A percentile compares a stretch with the other conserved stretches of the same genome.
phyloP scores from a whole-genome alignment of 2,113 vertebrate genomes.

The Daphoenositta chrysoptera region DNA sequence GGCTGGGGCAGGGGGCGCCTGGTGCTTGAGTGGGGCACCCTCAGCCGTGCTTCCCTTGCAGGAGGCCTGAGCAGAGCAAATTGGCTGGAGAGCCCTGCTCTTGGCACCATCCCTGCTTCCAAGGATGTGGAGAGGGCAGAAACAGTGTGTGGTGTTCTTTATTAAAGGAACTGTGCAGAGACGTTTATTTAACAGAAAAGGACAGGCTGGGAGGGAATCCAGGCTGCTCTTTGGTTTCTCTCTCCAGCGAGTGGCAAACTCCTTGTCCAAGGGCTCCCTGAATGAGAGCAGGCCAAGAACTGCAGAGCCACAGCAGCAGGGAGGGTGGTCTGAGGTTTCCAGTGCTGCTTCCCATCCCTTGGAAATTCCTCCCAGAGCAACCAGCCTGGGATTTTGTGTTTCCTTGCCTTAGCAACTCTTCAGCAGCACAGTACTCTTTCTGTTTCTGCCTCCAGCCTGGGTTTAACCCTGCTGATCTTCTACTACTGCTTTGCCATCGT shows the following conservation, averaged over 20 bases:
- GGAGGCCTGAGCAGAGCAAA: neutral
- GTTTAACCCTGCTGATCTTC: slow-evolving; percentile 93
- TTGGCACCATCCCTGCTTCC: neutral
- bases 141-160: neutral
- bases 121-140: neutral
- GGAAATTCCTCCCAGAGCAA: neutral
- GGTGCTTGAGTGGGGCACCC: neutral
- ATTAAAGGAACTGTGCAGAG: neutral
- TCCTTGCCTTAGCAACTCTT: neutral
- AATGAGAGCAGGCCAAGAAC: neutral
- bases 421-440: neutral
- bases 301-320: neutral
- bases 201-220: neutral
- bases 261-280: neutral
- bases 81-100: neutral
- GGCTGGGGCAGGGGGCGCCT: neutral
- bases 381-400: neutral
- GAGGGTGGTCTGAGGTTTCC: neutral
- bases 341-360: neutral
- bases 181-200: neutral
- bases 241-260: neutral
- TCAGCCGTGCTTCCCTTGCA: neutral
- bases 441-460: slow-evolving; percentile 78
- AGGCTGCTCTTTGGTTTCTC: neutral
- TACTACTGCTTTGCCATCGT: slow-evolving; percentile 98